Evolutionary conservation across 2,888 invertebrate species (phyloP).

Genomic region (Phalangium opilio): DNA sequence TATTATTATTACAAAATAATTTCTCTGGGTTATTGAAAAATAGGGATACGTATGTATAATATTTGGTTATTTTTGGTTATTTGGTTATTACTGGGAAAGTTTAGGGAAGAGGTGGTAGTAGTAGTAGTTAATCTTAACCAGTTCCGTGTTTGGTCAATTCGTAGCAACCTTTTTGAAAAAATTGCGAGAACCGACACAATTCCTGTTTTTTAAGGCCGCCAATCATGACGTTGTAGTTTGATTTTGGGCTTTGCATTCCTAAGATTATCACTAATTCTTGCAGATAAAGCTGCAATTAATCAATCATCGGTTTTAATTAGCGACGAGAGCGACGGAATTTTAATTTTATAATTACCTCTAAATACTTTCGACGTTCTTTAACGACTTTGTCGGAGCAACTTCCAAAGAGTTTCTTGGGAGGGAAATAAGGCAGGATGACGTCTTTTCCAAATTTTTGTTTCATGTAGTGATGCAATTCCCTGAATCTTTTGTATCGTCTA

Average conservation of each 20-base stretch:
- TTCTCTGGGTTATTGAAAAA: too few relatives aligned
- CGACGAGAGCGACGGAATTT: too few relatives aligned
- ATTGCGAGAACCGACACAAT: constrained; percentile 59
- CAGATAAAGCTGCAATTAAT: constrained; percentile 38
- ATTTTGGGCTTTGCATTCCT: too few relatives aligned
- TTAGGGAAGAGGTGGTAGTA: too few relatives aligned
- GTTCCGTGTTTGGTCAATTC: constrained; percentile 33
- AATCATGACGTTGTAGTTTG: constrained; percentile 48
- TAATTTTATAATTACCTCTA: constrained; percentile 38
- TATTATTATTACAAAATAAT: too few relatives aligned
- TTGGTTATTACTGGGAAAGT: too few relatives aligned
- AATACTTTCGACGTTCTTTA: constrained; percentile 50
- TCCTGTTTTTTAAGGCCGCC: constrained; percentile 44
- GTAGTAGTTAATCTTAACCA: constrained; percentile 2
- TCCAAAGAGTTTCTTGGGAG: constrained; percentile 59
- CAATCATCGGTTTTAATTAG: too few relatives aligned
- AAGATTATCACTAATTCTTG: constrained; percentile 43
- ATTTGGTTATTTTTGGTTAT: too few relatives aligned
- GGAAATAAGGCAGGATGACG: constrained; percentile 48
- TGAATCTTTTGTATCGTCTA: constrained; percentile 68
- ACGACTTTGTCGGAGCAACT: constrained; percentile 55
- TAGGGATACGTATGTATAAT: too few relatives aligned
- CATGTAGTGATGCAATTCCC: constrained; percentile 68
- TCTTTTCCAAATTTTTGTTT: constrained; percentile 60
- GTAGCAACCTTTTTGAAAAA: constrained; percentile 72